Evolutionary conservation across 2,888 invertebrate genomes (phyloP), one percentile per base, ranked within the genome.

Genomic region (Lasioglossum pauxillum): DNA sequence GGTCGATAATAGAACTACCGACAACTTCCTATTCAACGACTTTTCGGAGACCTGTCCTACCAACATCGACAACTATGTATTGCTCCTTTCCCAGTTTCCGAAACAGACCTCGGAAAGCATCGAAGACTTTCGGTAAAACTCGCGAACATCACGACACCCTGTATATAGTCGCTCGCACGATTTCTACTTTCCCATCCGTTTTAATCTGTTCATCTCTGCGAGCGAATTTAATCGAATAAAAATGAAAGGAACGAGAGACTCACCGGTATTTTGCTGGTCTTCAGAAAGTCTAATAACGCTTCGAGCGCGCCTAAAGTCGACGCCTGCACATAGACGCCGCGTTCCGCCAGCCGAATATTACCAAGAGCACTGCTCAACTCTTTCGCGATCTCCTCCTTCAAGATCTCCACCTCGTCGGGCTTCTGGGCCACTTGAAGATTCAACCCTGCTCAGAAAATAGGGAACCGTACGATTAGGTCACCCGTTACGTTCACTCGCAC

Each of bases 271-370:
- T 98, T 98, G 90, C 98, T 99, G 79, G 97, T 97, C 91, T 97
- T 97, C 79, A 99, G 96, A 96, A 99, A 99, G 95, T 99, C 99
- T 8, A 99, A 96, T 80, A 99, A 96, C 0, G 99, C 99, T 95
- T 99, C 99, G 16, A 99, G 96, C 0, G 99, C 99, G 12, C 99
- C 99, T 10, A 99, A 96, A n/a, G 99, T 99, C 1, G 99, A 99
- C 0, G 99, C 99, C 94, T 99, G 99, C n/a, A 99, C 99, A 95
- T 98, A 99, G 71, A 99, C 99, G 72, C 99, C 99, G 87, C 98
- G 97, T 90, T 98, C 98, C 60, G 98, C 97, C 89, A 99, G 95
- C 95, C 98, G 99, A 93, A 99, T 99, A 49, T 98, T 98, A 78
- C 98, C 98, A 76, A 99, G 96, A 3, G 99, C 99, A 41, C 97